A percentile compares a stretch with the other conserved stretches of the same genome.
Evolutionary conservation across 1,140 invertebrate species (phyloP).

Genomic region (Musca vetustissima): DNA sequence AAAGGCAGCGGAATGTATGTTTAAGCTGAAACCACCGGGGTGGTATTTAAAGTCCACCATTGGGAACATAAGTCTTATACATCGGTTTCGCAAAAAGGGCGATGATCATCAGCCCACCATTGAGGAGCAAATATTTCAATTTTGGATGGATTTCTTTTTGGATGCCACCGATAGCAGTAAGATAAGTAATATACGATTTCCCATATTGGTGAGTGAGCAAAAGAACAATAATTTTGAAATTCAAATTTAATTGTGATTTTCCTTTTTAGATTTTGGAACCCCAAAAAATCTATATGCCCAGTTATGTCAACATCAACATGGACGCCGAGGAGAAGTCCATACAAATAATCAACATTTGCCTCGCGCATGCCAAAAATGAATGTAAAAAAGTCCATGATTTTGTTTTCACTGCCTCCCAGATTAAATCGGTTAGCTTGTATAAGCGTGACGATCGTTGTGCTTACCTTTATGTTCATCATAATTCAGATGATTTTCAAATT

Average conservation of each 20-base stretch:
- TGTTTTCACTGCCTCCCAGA: constrained; percentile 88
- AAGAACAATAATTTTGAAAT: background rate
- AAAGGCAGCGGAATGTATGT: constrained; percentile 98
- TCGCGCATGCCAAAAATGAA: constrained; percentile 72
- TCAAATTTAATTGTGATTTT: too few relatives aligned
- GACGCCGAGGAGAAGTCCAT: constrained; percentile 90
- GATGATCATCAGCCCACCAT: constrained; percentile 68
- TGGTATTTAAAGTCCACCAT: constrained; percentile 99
- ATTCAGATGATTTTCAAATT: constrained; percentile 99
- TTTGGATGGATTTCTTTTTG: constrained; percentile 99
- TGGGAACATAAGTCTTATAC: constrained; percentile 95
- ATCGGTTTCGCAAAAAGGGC: constrained; percentile 83
- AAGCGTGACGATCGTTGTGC: constrained; percentile 94
- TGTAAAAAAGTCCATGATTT: constrained; percentile 90
- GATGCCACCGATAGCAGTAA: constrained; percentile 80
- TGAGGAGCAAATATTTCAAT: constrained; percentile 88
- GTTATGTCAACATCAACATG: constrained; percentile 92
- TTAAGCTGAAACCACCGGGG: constrained; percentile 95
- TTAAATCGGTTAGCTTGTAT: constrained; percentile 92
- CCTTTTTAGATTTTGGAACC: constrained; percentile 82
- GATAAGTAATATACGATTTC: constrained; percentile 83
- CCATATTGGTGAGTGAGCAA: constrained; percentile 59
- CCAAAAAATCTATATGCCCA: constrained; percentile 90
- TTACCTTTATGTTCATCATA: constrained; percentile 97
- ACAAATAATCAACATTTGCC: constrained; percentile 82